A percentile compares a stretch with the other conserved stretches of the same genome.
phyloP scores from a whole-genome alignment of 2,797 vertebrate genomes.

The Delichon dasypus region DNA sequence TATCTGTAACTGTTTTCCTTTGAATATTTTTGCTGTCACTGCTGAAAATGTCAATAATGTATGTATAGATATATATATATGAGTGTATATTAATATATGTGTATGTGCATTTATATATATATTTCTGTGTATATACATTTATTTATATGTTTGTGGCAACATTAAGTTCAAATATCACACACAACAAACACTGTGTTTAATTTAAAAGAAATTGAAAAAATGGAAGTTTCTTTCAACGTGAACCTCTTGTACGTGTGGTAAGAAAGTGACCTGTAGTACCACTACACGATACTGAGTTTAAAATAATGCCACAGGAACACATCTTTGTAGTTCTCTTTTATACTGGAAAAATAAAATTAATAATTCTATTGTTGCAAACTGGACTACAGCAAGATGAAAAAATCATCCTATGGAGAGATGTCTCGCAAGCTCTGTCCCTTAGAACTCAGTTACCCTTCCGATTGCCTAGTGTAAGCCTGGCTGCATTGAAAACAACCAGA shows the following conservation, averaged over 20 bases:
- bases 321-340: not conserved
- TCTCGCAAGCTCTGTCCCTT: not conserved
- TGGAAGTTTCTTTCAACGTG: not conserved
- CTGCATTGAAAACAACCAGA: not conserved
- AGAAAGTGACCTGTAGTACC: not conserved
- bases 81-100: not conserved
- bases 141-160: not conserved
- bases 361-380: not conserved
- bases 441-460: not conserved
- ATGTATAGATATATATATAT: accelerated
- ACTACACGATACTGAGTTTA: not conserved
- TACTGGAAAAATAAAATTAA: not conserved
- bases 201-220: not conserved
- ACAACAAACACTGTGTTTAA: not conserved
- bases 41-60: not conserved
- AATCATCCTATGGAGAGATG: not conserved
- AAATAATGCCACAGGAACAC: not conserved
- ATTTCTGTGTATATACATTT: not conserved
- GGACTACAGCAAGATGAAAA: not conserved
- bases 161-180: not conserved
- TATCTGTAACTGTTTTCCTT: not conserved
- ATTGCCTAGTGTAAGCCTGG: not conserved
- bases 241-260: not conserved
- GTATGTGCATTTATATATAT: not conserved
- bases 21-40: not conserved